Conservation (phyloP, 2,888 invertebrate species). For the Plagodis pulveraria region DNA sequence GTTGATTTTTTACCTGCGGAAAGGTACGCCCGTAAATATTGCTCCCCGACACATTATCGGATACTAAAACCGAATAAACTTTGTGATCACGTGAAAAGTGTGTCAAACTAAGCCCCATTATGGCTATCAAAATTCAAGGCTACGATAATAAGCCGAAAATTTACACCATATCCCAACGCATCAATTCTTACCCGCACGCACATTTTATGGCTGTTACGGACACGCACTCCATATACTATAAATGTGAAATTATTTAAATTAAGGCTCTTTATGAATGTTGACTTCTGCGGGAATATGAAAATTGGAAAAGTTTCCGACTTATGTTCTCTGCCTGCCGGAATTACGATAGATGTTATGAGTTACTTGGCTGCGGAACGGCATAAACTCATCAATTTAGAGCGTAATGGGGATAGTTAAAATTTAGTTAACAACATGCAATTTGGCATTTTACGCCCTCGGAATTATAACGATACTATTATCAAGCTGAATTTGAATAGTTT, state of each 20-base stretch:
- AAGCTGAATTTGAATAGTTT: not conserved
- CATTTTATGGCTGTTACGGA: slow-evolving; percentile 66
- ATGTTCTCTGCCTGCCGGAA: slow-evolving; percentile 40
- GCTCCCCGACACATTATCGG: slow-evolving; percentile 20
- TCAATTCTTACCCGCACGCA: slow-evolving; percentile 69
- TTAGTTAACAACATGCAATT: slow-evolving; percentile 24
- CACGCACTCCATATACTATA: slow-evolving; percentile 69
- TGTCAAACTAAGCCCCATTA: slow-evolving; percentile 54
- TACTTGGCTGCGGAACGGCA: slow-evolving; percentile 23
- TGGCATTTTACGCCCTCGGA: slow-evolving; percentile 9
- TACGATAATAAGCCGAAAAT: slow-evolving; percentile 69
- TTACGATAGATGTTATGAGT: slow-evolving; percentile 43
- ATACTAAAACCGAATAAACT: slow-evolving; percentile 28
- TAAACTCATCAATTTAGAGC: slow-evolving; percentile 20
- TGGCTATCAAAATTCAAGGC: slow-evolving; percentile 63
- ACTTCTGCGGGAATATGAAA: slow-evolving; percentile 60
- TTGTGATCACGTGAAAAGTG: slow-evolving; percentile 45
- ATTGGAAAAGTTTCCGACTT: slow-evolving; percentile 63
- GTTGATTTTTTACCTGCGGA: slow-evolving; percentile 29
- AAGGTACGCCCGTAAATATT: slow-evolving; percentile 22
- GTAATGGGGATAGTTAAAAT: slow-evolving; percentile 23
- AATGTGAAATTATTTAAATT: slow-evolving; percentile 72
- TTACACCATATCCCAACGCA: slow-evolving; percentile 69
- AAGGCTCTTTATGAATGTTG: slow-evolving; percentile 62
- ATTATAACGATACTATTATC: slow-evolving; percentile 7